phyloP scores from a whole-genome alignment of 1,140 invertebrate genomes.

The Apis laboriosa region DNA sequence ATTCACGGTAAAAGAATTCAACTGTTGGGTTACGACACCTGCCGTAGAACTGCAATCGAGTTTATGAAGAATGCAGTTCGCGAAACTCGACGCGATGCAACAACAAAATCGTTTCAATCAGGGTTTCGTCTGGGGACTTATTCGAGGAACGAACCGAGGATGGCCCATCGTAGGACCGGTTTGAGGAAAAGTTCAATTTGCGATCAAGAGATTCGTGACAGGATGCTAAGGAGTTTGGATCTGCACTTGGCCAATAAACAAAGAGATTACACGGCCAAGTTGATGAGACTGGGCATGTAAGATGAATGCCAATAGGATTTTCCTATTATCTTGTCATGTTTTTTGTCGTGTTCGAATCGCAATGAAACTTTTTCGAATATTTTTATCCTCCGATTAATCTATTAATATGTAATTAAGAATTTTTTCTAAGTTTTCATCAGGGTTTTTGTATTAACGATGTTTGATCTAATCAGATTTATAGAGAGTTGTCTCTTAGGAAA shows the following conservation, averaged over 20 bases:
- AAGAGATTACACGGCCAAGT: slow-evolving; percentile 73
- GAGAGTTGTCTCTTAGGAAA: not conserved
- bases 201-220: slow-evolving; percentile 66
- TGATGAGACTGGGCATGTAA: slow-evolving; percentile 69
- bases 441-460: not conserved
- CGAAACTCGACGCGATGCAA: slow-evolving; percentile 25
- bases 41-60: slow-evolving; percentile 72
- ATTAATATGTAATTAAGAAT: not conserved
- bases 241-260: slow-evolving; percentile 76
- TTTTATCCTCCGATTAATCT: not conserved
- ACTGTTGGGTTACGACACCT: slow-evolving; percentile 75
- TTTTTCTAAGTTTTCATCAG: not conserved
- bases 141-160: slow-evolving; percentile 29
- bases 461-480: slow-evolving; percentile 28
- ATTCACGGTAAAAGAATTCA: slow-evolving; percentile 75
- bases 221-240: slow-evolving; percentile 74
- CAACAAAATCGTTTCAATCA: not conserved
- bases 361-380: not conserved
- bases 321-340: not conserved
- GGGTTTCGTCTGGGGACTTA: slow-evolving; percentile 26
- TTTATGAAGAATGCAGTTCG: slow-evolving; percentile 72
- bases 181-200: slow-evolving; percentile 3
- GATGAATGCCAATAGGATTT: not conserved
- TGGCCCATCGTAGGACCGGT: slow-evolving; percentile 6
- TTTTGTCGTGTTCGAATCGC: not conserved